These are phyloP conservation scores for Drosophila rubida DNA, from an alignment of 2,888 invertebrate species.

Conservation along the genomic window DNA sequence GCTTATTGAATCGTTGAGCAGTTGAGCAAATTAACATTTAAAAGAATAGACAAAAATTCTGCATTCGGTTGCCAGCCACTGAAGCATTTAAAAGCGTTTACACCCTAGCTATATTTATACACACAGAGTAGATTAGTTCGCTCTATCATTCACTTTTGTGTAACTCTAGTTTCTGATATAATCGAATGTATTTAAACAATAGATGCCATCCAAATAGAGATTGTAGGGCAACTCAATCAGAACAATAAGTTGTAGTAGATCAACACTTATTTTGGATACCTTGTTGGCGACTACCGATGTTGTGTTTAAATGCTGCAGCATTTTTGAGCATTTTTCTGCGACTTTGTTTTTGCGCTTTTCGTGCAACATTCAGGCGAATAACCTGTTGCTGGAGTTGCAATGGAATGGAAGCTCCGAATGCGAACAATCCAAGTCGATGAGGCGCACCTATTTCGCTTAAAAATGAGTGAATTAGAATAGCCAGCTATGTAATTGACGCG, in stretches of 20 bases:
- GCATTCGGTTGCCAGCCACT: conserved; percentile 33
- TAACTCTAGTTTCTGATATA: no score
- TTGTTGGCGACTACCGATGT: conserved; percentile 1
- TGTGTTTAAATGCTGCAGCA: conserved; percentile 37
- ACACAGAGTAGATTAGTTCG: conserved; percentile 1
- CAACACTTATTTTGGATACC: conserved; percentile 7
- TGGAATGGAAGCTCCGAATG: conserved; percentile 37
- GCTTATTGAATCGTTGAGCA: conserved; percentile 76
- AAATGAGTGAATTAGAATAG: conserved; percentile 79
- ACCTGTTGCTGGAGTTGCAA: conserved; percentile 66
- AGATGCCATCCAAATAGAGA: no score
- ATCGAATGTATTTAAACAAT: no score
- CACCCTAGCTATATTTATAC: conserved; percentile 21
- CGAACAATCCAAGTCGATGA: conserved; percentile 48
- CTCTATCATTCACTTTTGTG: background rate
- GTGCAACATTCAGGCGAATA: conserved; percentile 77
- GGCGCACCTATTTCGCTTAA: conserved; percentile 71
- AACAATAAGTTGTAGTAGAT: no score
- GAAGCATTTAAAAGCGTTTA: conserved; percentile 45
- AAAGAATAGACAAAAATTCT: conserved; percentile 68
- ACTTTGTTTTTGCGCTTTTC: conserved; percentile 76
- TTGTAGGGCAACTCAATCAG: no score
- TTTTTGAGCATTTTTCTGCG: conserved; percentile 54
- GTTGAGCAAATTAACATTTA: conserved; percentile 66
- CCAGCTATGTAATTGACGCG: conserved; percentile 75